Evolutionary conservation across 2,888 invertebrate genomes (phyloP).

Genomic region (Eudasyphora cyanicolor): DNA sequence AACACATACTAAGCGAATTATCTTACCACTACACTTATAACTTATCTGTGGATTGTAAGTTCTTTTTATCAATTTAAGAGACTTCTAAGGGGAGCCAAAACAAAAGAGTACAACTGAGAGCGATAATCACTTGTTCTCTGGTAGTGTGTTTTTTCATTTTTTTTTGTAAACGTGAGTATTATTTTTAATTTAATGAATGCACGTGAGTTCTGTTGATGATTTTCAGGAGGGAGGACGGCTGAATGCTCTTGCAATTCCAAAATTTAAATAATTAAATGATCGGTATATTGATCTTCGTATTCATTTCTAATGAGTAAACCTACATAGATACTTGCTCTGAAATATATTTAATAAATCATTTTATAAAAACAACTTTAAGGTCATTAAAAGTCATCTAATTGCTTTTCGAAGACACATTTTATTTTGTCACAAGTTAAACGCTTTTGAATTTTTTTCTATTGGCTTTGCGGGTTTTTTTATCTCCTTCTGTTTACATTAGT

Average conservation of each 20-base stretch:
- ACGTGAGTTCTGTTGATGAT: not conserved
- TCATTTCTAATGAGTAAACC: no score
- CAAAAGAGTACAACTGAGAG: not conserved
- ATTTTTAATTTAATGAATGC: not conserved
- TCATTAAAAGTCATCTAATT: not conserved
- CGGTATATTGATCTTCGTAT: not conserved
- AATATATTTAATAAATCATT: not conserved
- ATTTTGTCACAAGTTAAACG: not conserved
- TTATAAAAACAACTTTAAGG: not conserved
- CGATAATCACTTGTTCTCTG: not conserved
- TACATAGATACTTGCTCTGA: not conserved
- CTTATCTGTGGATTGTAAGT: constrained; percentile 14
- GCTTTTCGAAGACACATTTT: no score
- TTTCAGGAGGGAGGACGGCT: no score
- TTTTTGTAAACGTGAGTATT: not conserved
- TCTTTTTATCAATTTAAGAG: not conserved
- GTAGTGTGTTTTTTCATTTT: no score
- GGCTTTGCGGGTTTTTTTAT: not conserved
- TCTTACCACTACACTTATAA: not conserved
- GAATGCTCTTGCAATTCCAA: no score
- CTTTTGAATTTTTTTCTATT: not conserved
- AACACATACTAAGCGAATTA: not conserved
- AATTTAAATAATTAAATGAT: no score
- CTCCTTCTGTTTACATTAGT: not conserved
- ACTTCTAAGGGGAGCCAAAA: not conserved